Percentiles rank a stretch among this genome's conserved stretches.
phyloP scores from a whole-genome alignment of 2,113 vertebrate genomes.

The Tinamus guttatus region DNA sequence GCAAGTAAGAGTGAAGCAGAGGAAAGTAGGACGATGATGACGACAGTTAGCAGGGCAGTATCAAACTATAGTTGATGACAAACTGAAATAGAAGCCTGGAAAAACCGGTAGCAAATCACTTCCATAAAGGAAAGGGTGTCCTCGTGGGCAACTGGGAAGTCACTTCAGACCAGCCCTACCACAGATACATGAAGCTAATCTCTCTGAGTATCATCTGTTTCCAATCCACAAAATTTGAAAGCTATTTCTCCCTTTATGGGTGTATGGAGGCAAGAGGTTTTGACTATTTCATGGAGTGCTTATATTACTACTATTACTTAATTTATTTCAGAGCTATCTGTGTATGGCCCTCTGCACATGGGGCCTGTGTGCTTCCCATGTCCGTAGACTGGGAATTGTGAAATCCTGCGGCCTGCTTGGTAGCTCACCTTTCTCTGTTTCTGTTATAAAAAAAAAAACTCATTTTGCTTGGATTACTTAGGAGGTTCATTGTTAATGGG shows the following conservation, averaged over 20 bases:
- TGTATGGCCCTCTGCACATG: neutral
- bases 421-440: neutral
- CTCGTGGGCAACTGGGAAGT: neutral
- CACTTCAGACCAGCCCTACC: neutral
- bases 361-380: accelerated
- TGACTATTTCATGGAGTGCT: neutral
- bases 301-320: neutral
- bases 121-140: neutral
- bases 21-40: neutral
- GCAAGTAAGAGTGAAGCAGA: neutral
- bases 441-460: neutral
- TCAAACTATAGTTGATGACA: neutral
- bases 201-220: neutral
- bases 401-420: neutral
- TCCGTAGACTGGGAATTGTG: neutral
- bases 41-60: neutral
- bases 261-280: neutral
- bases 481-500: too few species aligned
- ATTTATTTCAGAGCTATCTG: neutral
- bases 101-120: neutral
- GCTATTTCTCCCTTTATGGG: neutral
- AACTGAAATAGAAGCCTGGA: neutral
- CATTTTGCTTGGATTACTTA: neutral
- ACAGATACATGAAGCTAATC: neutral
- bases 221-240: neutral